These are phyloP conservation scores for Orchesella cincta DNA, from an alignment of 1,140 invertebrate species.

Conservation along the genomic window DNA sequence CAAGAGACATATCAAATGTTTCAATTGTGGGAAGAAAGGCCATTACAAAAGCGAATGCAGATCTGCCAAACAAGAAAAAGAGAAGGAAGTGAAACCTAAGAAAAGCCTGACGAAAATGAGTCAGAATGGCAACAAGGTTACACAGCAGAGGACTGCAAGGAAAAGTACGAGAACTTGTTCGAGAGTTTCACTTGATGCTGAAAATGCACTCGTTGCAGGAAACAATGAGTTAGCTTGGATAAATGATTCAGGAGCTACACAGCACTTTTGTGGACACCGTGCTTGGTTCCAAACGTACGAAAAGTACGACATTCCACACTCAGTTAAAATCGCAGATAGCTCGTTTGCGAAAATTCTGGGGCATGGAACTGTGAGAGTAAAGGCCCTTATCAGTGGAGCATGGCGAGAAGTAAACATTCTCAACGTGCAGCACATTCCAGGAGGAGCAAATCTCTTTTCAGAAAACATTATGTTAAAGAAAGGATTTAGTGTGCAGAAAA, in stretches of 20 bases:
- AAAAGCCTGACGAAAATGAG: too few species aligned
- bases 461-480: background rate
- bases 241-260: background rate
- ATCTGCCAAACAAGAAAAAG: background rate
- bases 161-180: too few species aligned
- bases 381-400: background rate
- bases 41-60: constrained; percentile 35
- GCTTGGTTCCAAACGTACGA: background rate
- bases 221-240: constrained; percentile 30
- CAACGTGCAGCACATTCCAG: background rate
- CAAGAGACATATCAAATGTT: constrained; percentile 32
- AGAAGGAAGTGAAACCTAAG: too few species aligned
- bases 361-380: background rate
- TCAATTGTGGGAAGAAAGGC: constrained; percentile 29
- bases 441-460: background rate
- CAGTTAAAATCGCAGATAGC: background rate
- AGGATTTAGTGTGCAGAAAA: background rate
- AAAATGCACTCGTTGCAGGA: background rate
- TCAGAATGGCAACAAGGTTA: too few species aligned
- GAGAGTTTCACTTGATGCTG: too few species aligned
- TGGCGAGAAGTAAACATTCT: background rate
- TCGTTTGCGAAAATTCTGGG: background rate
- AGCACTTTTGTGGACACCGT: background rate
- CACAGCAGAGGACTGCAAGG: too few species aligned
- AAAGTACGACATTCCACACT: background rate